Base-by-base conservation (phyloP, 2,888 invertebrate genomes). In the Andrena chrysosceles region DNA sequence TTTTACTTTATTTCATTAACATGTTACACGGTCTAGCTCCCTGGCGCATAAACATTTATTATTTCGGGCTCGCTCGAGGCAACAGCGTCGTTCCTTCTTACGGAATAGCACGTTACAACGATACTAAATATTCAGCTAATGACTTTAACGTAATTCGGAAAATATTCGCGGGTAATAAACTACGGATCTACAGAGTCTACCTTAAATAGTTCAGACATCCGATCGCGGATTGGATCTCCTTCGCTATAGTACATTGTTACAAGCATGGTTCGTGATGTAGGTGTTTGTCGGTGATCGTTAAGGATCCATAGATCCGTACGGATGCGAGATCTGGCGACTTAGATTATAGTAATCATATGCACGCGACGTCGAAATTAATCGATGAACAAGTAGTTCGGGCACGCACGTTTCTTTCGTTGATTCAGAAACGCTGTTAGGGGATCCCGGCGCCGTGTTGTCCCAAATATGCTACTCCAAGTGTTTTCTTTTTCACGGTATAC, bases 151-250 rank as follows among this genome's bases (percentile, higher is more conserved):
- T 81, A 81, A 79, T 83, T 80, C 83, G 84, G 69, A 76, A 67
- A 72, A 68, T 76, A 71, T 77, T 71, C 71, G 83, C 62, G 84
- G 66, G 74, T 70, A 89, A 71, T 81, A 77, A 74, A 76, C 87
- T 85, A 87, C 82, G 78, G 82, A 76, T 81, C 84, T 84, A 89
- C 84, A 77, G 70, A 64, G 62, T 71, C 79, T 87, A 89, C 73
- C 77, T 86, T 85, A 88, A 80, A 80, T 85, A 85, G 29, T 85
- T 85, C 59, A 35, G 48, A 66, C 71, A 75, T 68, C 81, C 69
- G 72, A 33, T 77, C 74, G 70, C 79, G 16, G 79, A 54, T 81
- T 31, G 62, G 69, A 64, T 73, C 49, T 42, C 52, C 42, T 69
- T 70, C 52, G 71, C 85, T 81, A 85, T 77, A 71, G 66, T 87